Conservation (phyloP, 1,140 invertebrate species). For the Apis mellifera region DNA sequence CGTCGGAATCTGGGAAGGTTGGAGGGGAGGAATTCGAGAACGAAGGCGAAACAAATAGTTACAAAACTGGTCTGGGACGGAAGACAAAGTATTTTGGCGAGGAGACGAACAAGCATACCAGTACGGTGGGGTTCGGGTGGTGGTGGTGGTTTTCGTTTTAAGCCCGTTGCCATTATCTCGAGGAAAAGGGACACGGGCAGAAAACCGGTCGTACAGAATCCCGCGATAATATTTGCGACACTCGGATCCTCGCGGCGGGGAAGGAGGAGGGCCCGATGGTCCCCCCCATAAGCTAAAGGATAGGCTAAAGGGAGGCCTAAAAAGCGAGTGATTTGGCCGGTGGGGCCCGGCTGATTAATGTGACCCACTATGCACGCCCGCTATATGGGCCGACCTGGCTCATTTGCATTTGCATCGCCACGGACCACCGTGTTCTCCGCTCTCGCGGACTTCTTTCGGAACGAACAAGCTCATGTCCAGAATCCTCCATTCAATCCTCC, state of each 20-base stretch:
- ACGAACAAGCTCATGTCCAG: slow-evolving; percentile 46
- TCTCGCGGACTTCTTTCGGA: slow-evolving; percentile 54
- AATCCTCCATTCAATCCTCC: slow-evolving; percentile 29
- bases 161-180: slow-evolving; percentile 49
- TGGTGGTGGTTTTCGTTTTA: slow-evolving; percentile 34
- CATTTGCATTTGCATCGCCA: slow-evolving; percentile 67
- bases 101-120: slow-evolving; percentile 11
- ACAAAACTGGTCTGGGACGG: slow-evolving; percentile 38
- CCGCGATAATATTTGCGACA: slow-evolving; percentile 57
- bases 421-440: slow-evolving; percentile 63
- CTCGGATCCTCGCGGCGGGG: not conserved
- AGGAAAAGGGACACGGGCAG: not conserved
- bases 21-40: slow-evolving; percentile 22
- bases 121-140: not conserved
- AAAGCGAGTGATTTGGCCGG: slow-evolving; percentile 53
- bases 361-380: slow-evolving; percentile 62
- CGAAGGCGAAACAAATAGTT: slow-evolving; percentile 42
- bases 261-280: not conserved
- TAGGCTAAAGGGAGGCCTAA: slow-evolving; percentile 29
- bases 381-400: slow-evolving; percentile 64
- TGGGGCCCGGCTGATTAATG: slow-evolving; percentile 57
- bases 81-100: slow-evolving; percentile 44
- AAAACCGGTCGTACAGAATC: slow-evolving; percentile 53
- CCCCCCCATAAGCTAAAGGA: not conserved
- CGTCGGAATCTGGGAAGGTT: slow-evolving; percentile 12